phyloP scores from a whole-genome alignment of 2,113 vertebrate species.

The Pseudopipra pipra region DNA sequence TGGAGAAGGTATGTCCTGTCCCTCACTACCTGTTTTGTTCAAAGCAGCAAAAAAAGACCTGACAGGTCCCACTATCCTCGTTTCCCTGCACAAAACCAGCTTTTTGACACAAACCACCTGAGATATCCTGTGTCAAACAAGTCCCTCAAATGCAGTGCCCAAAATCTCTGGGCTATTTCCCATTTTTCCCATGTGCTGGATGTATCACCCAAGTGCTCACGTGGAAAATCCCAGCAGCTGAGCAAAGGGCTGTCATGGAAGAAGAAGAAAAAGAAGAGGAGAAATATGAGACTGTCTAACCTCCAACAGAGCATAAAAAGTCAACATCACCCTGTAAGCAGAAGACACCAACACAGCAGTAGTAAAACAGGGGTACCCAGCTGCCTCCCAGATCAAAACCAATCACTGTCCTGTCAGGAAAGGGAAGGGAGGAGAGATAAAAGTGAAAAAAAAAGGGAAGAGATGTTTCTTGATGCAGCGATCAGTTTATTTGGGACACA shows the following conservation, averaged over 20 bases:
- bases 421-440: no score
- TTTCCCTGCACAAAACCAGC: neutral
- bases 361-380: neutral
- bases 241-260: neutral
- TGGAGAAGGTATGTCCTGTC: neutral
- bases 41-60: neutral
- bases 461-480: fast-evolving
- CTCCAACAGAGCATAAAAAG: neutral
- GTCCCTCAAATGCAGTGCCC: neutral
- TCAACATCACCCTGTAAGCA: neutral
- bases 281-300: neutral
- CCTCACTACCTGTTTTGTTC: neutral
- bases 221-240: neutral
- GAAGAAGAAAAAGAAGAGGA: neutral
- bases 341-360: neutral
- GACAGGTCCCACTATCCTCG: fast-evolving
- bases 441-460: neutral
- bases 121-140: neutral
- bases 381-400: neutral
- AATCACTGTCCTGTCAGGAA: neutral
- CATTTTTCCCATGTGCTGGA: neutral
- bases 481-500: neutral
- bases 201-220: fast-evolving
- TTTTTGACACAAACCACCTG: neutral
- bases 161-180: neutral